A percentile compares a stretch with the other conserved stretches of the same genome.
Evolutionary conservation across 2,888 invertebrate genomes (phyloP).

Genomic region (Acronicta alni): DNA sequence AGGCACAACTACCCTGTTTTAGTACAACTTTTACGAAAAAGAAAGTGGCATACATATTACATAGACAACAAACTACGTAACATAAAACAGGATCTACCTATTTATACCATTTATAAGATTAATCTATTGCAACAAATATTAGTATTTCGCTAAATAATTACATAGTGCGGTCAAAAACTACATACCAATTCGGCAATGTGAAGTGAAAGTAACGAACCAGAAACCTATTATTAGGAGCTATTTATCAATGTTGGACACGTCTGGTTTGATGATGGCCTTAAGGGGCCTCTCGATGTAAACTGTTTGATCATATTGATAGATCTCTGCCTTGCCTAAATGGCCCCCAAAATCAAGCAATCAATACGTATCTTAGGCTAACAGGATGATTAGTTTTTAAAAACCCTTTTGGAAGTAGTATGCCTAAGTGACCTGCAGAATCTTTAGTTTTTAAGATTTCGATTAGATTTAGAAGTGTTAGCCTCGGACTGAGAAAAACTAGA

Average conservation of each 20-base stretch:
- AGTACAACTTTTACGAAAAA: constrained; percentile 7
- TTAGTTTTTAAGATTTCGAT: no score
- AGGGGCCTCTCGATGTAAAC: neutral
- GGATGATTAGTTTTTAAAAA: no score
- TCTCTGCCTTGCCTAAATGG: no score
- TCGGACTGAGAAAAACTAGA: neutral
- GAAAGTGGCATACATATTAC: constrained; percentile 27
- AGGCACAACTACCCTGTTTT: neutral
- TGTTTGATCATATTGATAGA: no score
- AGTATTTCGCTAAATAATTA: constrained; percentile 46
- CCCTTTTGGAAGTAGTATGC: no score
- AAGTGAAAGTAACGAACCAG: constrained; percentile 51
- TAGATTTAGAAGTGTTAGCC: neutral
- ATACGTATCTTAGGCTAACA: no score
- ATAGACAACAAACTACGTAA: constrained; percentile 7
- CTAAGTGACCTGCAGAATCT: no score
- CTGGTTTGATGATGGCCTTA: constrained; percentile 17
- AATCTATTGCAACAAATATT: constrained; percentile 43
- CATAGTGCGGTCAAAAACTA: constrained; percentile 9
- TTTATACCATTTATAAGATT: constrained; percentile 16
- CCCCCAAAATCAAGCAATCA: no score
- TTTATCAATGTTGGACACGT: constrained; percentile 44
- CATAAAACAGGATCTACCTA: constrained; percentile 34
- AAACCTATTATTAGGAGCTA: constrained; percentile 54
- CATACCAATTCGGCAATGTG: constrained; percentile 36